Conservation (phyloP, 2,113 vertebrate species). For the Salminus brasiliensis region DNA sequence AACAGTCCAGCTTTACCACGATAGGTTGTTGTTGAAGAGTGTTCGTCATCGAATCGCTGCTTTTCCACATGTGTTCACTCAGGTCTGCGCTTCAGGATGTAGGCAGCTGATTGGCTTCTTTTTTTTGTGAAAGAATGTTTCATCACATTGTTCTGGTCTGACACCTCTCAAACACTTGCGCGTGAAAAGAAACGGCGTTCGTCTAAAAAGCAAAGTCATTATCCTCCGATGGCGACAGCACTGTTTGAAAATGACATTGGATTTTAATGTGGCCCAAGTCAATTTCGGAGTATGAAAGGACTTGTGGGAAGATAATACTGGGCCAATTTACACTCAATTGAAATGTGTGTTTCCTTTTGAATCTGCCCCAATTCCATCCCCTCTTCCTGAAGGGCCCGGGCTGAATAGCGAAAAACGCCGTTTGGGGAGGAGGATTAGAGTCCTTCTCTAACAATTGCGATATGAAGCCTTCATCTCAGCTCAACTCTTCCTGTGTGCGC, state of each 20-base stretch:
- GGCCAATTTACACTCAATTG: constrained; percentile 59
- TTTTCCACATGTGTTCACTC: not conserved
- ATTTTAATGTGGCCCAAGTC: constrained; percentile 64
- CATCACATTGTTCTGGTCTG: constrained; percentile 57
- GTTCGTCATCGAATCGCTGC: not conserved
- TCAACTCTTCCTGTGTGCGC: not conserved
- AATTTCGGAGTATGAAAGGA: constrained; percentile 61
- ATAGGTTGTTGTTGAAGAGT: not conserved
- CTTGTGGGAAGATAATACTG: constrained; percentile 58
- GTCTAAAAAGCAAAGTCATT: constrained; percentile 64
- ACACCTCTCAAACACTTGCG: constrained; percentile 34
- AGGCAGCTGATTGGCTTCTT: constrained; percentile 29
- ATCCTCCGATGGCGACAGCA: constrained; percentile 64
- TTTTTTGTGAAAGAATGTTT: constrained; percentile 62
- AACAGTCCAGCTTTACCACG: not conserved
- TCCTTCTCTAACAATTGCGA: constrained; percentile 28
- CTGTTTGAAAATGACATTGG: constrained; percentile 68
- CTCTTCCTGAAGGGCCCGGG: constrained; percentile 29
- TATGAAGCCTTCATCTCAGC: constrained; percentile 25
- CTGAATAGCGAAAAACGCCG: constrained; percentile 33
- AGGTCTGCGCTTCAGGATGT: not conserved
- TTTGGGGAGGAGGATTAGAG: constrained; percentile 29
- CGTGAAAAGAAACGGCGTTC: constrained; percentile 16
- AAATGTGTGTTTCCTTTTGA: constrained; percentile 54
- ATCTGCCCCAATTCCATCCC: constrained; percentile 51